Percentiles rank a stretch among this genome's conserved stretches.
These are phyloP conservation scores for Pollenia angustigena DNA, from an alignment of 2,888 invertebrate genomes.

Conservation along the genomic window DNA sequence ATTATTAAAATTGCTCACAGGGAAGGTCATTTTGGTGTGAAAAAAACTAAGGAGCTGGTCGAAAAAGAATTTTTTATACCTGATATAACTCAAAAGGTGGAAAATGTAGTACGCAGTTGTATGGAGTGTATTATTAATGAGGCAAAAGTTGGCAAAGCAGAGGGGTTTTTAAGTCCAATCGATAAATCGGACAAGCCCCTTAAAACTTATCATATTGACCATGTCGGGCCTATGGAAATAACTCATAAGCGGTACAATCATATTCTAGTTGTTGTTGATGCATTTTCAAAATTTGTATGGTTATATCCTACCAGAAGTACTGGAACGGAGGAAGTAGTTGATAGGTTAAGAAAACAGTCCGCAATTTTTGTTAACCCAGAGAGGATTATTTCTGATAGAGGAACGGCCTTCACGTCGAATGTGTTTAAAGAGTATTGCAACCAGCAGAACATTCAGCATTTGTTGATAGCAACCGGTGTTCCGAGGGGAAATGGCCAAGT, in stretches of 20 bases:
- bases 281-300: conserved; percentile 80
- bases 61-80: conserved; percentile 75
- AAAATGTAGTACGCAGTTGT: conserved; percentile 54
- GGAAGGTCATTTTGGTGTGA: conserved; percentile 36
- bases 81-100: conserved; percentile 24
- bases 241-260: conserved; percentile 80
- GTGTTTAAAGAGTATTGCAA: conserved; percentile 79
- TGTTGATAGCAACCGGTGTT: conserved; percentile 77
- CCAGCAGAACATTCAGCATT: conserved; percentile 76
- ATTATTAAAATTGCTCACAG: conserved; percentile 78
- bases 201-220: conserved; percentile 79
- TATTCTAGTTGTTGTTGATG: conserved; percentile 80
- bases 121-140: conserved; percentile 52
- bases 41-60: conserved; percentile 76
- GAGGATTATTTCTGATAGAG: conserved; percentile 80
- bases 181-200: conserved; percentile 59
- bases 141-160: conserved; percentile 76
- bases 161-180: conserved; percentile 29
- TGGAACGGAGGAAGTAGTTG: conserved; percentile 76
- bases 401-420: conserved; percentile 80
- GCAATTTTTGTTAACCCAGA: conserved; percentile 74
- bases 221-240: conserved; percentile 78
- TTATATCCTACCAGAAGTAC: conserved; percentile 77
- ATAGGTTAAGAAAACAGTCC: conserved; percentile 73
- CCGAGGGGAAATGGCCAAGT: conserved; percentile 80